phyloP scores from a whole-genome alignment of 2,113 vertebrate species.

The Corydoras sp. region DNA sequence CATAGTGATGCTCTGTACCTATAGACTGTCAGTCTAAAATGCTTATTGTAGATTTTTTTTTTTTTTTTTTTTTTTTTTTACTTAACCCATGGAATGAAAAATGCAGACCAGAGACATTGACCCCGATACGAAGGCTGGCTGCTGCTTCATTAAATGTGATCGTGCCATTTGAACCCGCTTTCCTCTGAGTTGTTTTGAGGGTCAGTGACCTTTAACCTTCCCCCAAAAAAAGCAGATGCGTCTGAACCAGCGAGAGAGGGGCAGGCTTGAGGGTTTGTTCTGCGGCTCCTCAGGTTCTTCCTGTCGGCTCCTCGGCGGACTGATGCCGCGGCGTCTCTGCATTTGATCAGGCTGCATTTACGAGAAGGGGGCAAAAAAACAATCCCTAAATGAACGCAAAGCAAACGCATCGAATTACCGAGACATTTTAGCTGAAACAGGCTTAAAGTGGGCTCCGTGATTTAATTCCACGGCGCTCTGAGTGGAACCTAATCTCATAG shows the following conservation, averaged over 20 bases:
- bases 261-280: not conserved
- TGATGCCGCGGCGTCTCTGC: not conserved
- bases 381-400: not conserved
- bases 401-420: slow-evolving; percentile 14
- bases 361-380: slow-evolving; percentile 10
- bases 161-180: slow-evolving; percentile 74
- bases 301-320: not conserved
- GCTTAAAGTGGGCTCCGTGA: slow-evolving; percentile 14
- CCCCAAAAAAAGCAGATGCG: slow-evolving; percentile 78
- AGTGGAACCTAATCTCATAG: slow-evolving; percentile 11
- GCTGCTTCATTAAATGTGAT: not conserved
- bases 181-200: slow-evolving; percentile 65
- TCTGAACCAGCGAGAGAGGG: slow-evolving; percentile 36
- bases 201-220: slow-evolving; percentile 73
- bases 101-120: not conserved
- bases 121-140: not conserved
- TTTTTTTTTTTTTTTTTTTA: too few species aligned
- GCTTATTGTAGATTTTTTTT: too few species aligned
- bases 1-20: too few species aligned
- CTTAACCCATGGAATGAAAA: too few species aligned
- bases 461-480: slow-evolving; percentile 17
- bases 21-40: too few species aligned
- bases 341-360: not conserved
- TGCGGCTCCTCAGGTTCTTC: not conserved
- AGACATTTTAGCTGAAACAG: slow-evolving; percentile 18